Percentiles rank a stretch among this genome's conserved stretches.
Conservation (phyloP, 2,797 vertebrate genomes). For the Scomberomorus guttatus region DNA sequence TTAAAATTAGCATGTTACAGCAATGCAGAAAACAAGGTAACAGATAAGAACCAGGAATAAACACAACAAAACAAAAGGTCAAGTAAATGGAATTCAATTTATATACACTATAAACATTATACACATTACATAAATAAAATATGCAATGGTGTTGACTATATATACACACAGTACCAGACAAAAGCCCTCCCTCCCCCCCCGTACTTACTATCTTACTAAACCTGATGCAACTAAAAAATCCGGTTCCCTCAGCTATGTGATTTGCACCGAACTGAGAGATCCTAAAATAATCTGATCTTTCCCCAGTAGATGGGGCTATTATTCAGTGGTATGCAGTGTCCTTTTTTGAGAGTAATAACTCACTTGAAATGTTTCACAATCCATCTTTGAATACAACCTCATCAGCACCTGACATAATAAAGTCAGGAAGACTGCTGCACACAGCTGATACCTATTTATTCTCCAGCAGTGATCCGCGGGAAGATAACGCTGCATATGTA, state of each 20-base stretch:
- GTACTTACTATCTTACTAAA: no score
- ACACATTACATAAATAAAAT: no score
- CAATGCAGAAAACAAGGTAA: no score
- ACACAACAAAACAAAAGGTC: no score
- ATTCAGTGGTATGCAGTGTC: background rate
- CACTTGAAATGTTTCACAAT: background rate
- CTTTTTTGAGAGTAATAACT: background rate
- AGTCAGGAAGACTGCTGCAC: background rate
- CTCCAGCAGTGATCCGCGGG: background rate
- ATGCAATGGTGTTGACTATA: no score
- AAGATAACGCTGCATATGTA: background rate
- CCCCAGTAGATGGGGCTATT: conserved; percentile 45
- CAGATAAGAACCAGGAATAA: no score
- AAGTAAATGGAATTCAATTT: no score
- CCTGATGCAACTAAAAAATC: no score
- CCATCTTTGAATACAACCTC: background rate
- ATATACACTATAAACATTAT: no score
- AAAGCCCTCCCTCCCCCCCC: no score
- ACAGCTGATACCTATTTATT: background rate
- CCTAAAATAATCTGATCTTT: accelerated
- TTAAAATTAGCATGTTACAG: no score
- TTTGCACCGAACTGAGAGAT: background rate
- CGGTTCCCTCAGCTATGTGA: background rate
- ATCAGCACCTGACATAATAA: background rate
- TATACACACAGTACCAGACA: no score